phyloP scores from a whole-genome alignment of 2,888 invertebrate genomes.

The Rotaria macrura region DNA sequence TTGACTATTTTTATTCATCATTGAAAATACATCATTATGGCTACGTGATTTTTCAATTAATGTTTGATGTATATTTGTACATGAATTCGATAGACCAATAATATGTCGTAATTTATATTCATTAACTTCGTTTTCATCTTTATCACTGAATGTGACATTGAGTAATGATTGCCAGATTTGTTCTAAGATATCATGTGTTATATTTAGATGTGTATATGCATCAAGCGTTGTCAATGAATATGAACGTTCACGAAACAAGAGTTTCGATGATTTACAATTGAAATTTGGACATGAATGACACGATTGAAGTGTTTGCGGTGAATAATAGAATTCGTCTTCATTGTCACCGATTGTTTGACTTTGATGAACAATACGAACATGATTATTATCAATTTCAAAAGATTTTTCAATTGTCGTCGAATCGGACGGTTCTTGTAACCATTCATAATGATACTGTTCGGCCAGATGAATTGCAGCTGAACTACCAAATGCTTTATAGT shows the following conservation, averaged over 20 bases:
- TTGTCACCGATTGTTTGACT: neutral
- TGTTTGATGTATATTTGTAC: neutral
- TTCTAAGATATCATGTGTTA: neutral
- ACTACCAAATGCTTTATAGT: conserved; percentile 18
- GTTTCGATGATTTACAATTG: neutral
- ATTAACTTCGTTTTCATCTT: neutral
- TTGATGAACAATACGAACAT: neutral
- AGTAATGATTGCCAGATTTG: neutral
- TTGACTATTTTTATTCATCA: neutral
- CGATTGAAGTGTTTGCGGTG: neutral
- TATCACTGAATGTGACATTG: neutral
- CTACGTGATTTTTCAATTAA: conserved; percentile 4
- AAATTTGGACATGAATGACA: neutral
- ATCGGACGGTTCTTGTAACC: neutral
- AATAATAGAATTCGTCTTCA: conserved; percentile 16
- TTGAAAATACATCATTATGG: conserved; percentile 5
- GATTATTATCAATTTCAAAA: neutral
- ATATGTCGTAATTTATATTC: conserved; percentile 19
- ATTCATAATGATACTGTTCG: neutral
- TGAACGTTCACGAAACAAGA: neutral
- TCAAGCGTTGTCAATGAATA: neutral
- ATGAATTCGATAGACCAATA: neutral
- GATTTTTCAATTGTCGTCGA: neutral
- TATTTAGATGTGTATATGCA: neutral
- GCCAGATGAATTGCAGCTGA: neutral